These are phyloP conservation scores for Andrena trimmerana DNA, from an alignment of 2,888 invertebrate species.

Conservation along the genomic window DNA sequence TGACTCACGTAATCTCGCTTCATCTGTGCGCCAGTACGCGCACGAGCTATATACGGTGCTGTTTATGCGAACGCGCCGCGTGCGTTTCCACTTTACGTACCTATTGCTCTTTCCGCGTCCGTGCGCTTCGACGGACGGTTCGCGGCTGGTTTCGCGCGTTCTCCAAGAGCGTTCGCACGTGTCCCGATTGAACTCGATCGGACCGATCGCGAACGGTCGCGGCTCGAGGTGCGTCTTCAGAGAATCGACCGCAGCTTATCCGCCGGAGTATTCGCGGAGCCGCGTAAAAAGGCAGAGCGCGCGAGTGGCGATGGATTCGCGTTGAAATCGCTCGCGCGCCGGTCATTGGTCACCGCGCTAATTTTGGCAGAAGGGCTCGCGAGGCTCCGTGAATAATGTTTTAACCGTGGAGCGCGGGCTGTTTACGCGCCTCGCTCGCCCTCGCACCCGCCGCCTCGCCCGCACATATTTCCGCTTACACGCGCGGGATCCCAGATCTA, in stretches of 20 bases:
- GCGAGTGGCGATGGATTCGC: slow-evolving; percentile 1
- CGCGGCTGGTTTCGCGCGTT: neutral
- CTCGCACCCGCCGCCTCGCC: neutral
- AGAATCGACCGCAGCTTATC: too few relatives aligned
- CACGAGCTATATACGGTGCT: slow-evolving; percentile 43
- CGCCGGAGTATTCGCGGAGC: slow-evolving; percentile 5
- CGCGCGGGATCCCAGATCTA: slow-evolving; percentile 40
- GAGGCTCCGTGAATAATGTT: slow-evolving; percentile 66
- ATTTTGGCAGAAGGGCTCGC: slow-evolving; percentile 61
- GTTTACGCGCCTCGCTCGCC: slow-evolving; percentile 59
- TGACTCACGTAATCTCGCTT: slow-evolving; percentile 64
- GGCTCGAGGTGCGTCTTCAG: neutral
- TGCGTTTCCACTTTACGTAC: slow-evolving; percentile 41
- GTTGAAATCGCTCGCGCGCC: slow-evolving; percentile 52
- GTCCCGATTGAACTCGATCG: neutral
- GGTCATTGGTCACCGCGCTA: slow-evolving; percentile 64
- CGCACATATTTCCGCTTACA: slow-evolving; percentile 57
- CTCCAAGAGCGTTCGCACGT: neutral
- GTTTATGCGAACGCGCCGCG: slow-evolving; percentile 21
- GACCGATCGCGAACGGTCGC: neutral
- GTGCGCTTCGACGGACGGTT: neutral
- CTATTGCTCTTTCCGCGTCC: slow-evolving; percentile 29
- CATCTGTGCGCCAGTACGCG: slow-evolving; percentile 24
- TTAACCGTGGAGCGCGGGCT: slow-evolving; percentile 49
- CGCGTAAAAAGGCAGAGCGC: neutral